These are phyloP conservation scores for Magallana ariakensis DNA, from an alignment of 1,140 invertebrate genomes.

Conservation along the genomic window DNA sequence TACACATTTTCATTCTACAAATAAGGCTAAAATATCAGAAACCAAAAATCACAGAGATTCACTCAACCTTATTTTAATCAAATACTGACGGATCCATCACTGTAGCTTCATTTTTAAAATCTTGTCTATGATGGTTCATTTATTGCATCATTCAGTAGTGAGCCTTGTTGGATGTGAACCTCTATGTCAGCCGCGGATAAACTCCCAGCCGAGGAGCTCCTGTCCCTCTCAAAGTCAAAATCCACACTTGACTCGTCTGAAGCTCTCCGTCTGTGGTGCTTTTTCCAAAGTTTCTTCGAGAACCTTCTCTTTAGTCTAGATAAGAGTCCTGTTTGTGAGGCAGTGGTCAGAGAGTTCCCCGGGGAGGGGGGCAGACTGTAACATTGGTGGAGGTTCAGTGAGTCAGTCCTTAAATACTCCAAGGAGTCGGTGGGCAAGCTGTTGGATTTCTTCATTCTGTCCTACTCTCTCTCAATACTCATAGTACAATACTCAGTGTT, in stretches of 20 bases:
- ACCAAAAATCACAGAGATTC: no score
- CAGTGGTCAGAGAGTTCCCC: not conserved
- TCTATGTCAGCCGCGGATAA: not conserved
- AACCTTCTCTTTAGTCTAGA: conserved; percentile 5
- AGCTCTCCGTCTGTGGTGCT: not conserved
- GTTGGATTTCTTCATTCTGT: not conserved
- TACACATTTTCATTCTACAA: conserved; percentile 73
- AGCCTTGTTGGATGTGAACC: not conserved
- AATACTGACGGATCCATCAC: no score
- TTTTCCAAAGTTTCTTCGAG: not conserved
- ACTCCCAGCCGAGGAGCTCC: not conserved
- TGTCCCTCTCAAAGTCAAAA: conserved; percentile 20
- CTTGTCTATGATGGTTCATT: no score
- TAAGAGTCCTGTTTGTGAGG: not conserved
- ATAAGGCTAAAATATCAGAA: conserved; percentile 28
- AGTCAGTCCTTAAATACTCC: not conserved
- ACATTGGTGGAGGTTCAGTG: not conserved
- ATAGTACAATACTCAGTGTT: not conserved
- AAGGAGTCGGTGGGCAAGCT: conserved; percentile 5
- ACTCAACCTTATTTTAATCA: no score
- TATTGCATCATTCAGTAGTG: no score
- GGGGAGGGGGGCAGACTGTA: not conserved
- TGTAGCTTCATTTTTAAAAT: no score
- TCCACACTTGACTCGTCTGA: conserved; percentile 3
- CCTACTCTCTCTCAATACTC: not conserved